phyloP scores from a whole-genome alignment of 2,888 invertebrate genomes.

The Himalopsyche japonica region DNA sequence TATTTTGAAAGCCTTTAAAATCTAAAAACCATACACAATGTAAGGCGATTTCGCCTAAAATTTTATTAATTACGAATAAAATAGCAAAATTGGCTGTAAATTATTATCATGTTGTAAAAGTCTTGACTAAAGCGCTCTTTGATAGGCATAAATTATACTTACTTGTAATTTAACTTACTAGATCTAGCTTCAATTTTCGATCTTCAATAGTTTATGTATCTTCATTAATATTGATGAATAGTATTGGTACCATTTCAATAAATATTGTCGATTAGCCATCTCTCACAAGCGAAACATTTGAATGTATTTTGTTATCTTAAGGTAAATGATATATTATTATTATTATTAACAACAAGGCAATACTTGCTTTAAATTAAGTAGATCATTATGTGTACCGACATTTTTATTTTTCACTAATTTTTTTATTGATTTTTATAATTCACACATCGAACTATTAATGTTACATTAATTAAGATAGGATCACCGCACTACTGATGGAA shows the following conservation, averaged over 20 bases:
- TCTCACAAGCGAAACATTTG: not conserved
- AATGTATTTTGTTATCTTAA: slow-evolving; percentile 11
- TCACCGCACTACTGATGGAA: not conserved
- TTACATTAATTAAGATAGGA: not conserved
- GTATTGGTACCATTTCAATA: slow-evolving; percentile 1
- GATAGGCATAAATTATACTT: slow-evolving; percentile 12
- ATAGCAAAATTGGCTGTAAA: slow-evolving; percentile 39
- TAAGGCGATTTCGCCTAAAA: slow-evolving; percentile 41
- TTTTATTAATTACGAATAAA: slow-evolving; percentile 30
- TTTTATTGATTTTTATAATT: not conserved
- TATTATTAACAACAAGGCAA: slow-evolving; percentile 6
- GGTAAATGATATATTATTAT: slow-evolving; percentile 7
- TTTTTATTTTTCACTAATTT: not conserved
- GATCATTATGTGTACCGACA: not conserved
- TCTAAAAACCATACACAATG: slow-evolving; percentile 38
- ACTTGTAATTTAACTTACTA: slow-evolving; percentile 28
- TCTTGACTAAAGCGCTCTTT: slow-evolving; percentile 27
- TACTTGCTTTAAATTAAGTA: slow-evolving; percentile 3
- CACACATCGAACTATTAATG: slow-evolving; percentile 1
- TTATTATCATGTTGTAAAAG: slow-evolving; percentile 31
- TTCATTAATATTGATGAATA: slow-evolving; percentile 2
- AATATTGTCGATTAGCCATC: not conserved
- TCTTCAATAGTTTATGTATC: slow-evolving; percentile 29
- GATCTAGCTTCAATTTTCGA: slow-evolving; percentile 34
- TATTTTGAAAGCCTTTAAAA: slow-evolving; percentile 12